Conservation (phyloP, 1,140 invertebrate species). For the Cyclargus thomasi region DNA sequence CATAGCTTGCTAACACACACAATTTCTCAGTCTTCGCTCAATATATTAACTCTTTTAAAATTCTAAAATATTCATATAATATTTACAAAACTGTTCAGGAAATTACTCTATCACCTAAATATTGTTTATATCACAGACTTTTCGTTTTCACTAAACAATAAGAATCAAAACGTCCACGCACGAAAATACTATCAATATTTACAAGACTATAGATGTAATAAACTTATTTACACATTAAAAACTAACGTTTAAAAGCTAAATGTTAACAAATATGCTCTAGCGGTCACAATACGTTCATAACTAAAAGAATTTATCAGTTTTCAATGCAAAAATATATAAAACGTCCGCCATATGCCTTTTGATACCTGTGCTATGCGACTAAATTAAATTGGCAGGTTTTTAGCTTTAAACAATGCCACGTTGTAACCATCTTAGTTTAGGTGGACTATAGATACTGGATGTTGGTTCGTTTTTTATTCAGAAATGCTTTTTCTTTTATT, state of each 20-base stretch:
- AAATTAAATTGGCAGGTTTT: constrained; percentile 37
- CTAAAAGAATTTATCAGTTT: constrained; percentile 76
- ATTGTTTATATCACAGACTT: constrained; percentile 77
- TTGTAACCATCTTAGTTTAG: constrained; percentile 34
- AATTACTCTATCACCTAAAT: constrained; percentile 71
- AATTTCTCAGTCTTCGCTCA: constrained; percentile 71
- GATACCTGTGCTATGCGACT: constrained; percentile 56
- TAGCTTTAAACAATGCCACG: constrained; percentile 16
- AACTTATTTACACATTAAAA: constrained; percentile 75
- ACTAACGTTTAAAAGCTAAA: constrained; percentile 71
- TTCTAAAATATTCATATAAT: constrained; percentile 71
- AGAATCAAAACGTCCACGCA: constrained; percentile 74
- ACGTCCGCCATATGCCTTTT: constrained; percentile 76
- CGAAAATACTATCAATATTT: constrained; percentile 73
- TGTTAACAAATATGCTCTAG: constrained; percentile 72
- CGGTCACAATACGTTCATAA: constrained; percentile 74
- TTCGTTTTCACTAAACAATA: constrained; percentile 74
- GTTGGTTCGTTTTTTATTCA: constrained; percentile 52
- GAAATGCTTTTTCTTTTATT: constrained; percentile 26
- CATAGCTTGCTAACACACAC: constrained; percentile 67
- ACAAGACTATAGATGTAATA: constrained; percentile 68
- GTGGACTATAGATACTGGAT: constrained; percentile 61
- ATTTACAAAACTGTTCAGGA: constrained; percentile 71
- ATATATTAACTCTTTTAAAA: constrained; percentile 69
- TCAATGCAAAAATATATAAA: constrained; percentile 76